Evolutionary conservation across 2,113 vertebrate genomes (phyloP), one percentile per base, ranked within the genome.

Genomic region (Pelmatolapia mariae): DNA sequence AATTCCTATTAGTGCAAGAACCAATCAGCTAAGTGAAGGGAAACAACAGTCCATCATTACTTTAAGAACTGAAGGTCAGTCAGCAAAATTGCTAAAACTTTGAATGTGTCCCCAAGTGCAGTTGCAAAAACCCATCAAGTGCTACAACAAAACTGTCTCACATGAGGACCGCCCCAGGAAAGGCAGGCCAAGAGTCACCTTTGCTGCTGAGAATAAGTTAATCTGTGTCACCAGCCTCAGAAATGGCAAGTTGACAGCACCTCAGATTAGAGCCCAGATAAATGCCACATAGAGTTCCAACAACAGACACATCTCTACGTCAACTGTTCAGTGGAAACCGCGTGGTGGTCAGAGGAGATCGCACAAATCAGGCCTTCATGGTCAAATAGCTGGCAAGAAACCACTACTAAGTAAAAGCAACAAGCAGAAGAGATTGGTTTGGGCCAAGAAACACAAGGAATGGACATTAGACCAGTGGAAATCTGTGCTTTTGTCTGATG

Each of bases 241-340:
- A 63, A 63, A 63, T 33, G 1, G 6, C 29, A 33, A 63, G 0
- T 63, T 63, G 29, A 3, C 31, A 63, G 31, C 59, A n/a, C 18
- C 59, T 63, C 59, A 36, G 10, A 36, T 63, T 36, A 63, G 59
- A 63, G 18, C 4, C 59, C 59, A 63, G 59, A 63, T 63, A 63
- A 63, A 63, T 36, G 59, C 31, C 59, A 63, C 59, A 63, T 31
- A n/a, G 59, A 63, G 31, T n/a, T 63, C 18, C 31, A 59, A 0
- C 8, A 59, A 0, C 5, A 59, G 15, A 59, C 26, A 59, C 31
- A 19, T 1, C 0, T 63, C 31, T 12, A 63, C 18, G 0, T 36
- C 59, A 63, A 63, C 10, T 63, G 59, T 63, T 63, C 31, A 36
- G 10, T 61, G 57, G 16, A 61, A 61, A 61, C 9, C 10, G 29